Evolutionary conservation across 2,113 vertebrate genomes (phyloP), one percentile per base, ranked within the genome.

Genomic region (Benitochromis conjunctus): DNA sequence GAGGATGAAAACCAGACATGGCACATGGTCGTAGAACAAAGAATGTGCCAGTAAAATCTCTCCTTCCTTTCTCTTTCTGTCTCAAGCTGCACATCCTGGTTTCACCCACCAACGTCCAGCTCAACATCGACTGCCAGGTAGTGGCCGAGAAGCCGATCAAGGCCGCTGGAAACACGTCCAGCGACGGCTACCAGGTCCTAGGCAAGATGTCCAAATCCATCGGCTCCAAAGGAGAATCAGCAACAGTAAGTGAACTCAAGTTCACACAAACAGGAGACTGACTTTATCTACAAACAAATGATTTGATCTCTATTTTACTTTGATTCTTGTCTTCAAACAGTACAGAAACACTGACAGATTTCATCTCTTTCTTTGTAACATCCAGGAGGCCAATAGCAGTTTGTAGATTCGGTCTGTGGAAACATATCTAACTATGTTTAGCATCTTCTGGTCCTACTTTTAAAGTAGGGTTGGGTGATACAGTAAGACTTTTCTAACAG

Each of bases 61-160:
- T 12, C 74, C 71, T 51, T 77, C 53, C 12, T 55, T 8, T 83
- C 16, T 56, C 34, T 81, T 16, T 79, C 14, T 85, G 55, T 78
- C 77, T 57, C 77, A 90, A 99, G 99, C 96, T 99, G 88, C 98
- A 99, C 91, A 95, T 99, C 86, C 94, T 99, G 94, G 97, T 99
- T 46, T 98, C 98, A 16, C 90, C 98, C 79, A 97, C 95, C 92
- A 96, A 93, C 85, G 96, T 99, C 90, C 98, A 97, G 85, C 95
- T 99, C 93, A 98, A 98, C 84, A 76, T 99, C 31, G 99, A 99
- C 95, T 99, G 99, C 93, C 97, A 96, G 91, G 97, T 98, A 93
- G 97, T 98, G 89, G 89, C 95, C 8, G 98, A 98, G 86, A 97
- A 98, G 89, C 93, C 95, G 87, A 96, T 99, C 79, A 98, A 98